phyloP scores from a whole-genome alignment of 2,888 invertebrate species.

The Callinectes sapidus region DNA sequence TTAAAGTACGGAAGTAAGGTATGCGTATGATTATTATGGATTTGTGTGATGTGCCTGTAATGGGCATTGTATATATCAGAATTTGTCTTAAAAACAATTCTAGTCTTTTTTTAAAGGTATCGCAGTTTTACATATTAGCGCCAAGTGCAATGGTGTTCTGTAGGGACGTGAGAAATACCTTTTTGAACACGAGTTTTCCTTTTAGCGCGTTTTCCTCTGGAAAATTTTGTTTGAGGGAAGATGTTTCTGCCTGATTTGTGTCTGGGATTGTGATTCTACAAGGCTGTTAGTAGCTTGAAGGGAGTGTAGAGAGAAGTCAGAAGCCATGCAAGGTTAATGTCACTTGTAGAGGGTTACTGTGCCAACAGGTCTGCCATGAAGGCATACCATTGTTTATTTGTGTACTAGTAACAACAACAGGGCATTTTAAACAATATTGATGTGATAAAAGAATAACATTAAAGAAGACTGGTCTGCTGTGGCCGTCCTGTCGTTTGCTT shows the following conservation, averaged over 20 bases:
- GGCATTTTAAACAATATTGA: not conserved
- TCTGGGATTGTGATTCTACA: slow-evolving; percentile 34
- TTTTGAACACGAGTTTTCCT: slow-evolving; percentile 39
- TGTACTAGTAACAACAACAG: not conserved
- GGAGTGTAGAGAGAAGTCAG: not conserved
- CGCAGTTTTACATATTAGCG: slow-evolving; percentile 53
- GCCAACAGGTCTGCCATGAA: slow-evolving; percentile 23
- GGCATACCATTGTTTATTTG: not conserved
- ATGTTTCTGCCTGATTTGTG: slow-evolving; percentile 20
- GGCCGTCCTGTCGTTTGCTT: too few relatives aligned
- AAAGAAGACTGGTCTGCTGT: too few relatives aligned
- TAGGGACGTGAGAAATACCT: slow-evolving; percentile 41
- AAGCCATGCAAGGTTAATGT: not conserved
- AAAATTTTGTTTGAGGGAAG: not conserved
- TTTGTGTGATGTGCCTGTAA: slow-evolving; percentile 32
- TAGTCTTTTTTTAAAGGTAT: slow-evolving; percentile 59
- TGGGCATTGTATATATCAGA: slow-evolving; percentile 62
- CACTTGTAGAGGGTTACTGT: slow-evolving; percentile 11
- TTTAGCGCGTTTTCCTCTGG: not conserved
- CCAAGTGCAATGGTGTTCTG: slow-evolving; percentile 64
- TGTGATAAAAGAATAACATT: not conserved
- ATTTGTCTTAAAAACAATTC: slow-evolving; percentile 55
- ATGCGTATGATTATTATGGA: slow-evolving; percentile 29
- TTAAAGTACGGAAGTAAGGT: slow-evolving; percentile 30
- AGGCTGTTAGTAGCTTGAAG: not conserved